phyloP scores from a whole-genome alignment of 1,140 invertebrate species.

The Chelonus insularis region DNA sequence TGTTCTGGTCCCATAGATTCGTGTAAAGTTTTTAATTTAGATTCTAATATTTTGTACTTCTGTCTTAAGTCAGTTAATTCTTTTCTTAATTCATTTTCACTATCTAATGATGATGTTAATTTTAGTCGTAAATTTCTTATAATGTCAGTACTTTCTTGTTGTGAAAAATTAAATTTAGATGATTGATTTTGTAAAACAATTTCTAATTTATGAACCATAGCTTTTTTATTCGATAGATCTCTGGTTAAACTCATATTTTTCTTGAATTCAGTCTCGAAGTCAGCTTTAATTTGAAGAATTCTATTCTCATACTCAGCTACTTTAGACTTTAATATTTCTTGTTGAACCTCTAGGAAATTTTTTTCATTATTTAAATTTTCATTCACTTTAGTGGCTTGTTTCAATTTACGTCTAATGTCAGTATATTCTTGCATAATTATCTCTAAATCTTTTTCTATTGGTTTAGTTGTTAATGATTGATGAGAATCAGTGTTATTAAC shows the following conservation, averaged over 20 bases:
- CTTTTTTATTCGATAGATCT: conserved; percentile 46
- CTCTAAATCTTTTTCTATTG: conserved; percentile 34
- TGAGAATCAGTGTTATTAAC: conserved; percentile 31
- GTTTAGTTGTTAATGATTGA: conserved; percentile 34
- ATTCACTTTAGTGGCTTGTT: conserved; percentile 50
- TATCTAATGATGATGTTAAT: conserved; percentile 38
- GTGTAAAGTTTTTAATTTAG: conserved; percentile 37
- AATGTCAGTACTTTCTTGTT: conserved; percentile 48
- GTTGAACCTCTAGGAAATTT: conserved; percentile 52
- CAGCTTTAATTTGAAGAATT: conserved; percentile 48
- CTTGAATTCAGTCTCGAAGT: conserved; percentile 44
- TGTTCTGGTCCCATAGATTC: conserved; percentile 38
- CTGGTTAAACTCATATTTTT: conserved; percentile 42
- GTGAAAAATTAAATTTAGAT: conserved; percentile 35
- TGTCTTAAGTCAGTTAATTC: conserved; percentile 38
- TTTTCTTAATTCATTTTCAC: conserved; percentile 40
- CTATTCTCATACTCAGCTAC: conserved; percentile 51
- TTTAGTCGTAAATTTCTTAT: conserved; percentile 45
- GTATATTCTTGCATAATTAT: conserved; percentile 36
- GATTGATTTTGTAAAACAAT: conserved; percentile 44
- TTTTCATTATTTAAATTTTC: conserved; percentile 54
- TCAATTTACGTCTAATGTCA: conserved; percentile 38
- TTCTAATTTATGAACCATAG: conserved; percentile 40
- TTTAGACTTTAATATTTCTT: conserved; percentile 48
- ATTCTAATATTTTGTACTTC: conserved; percentile 41